Evolutionary conservation across 2,888 invertebrate species (phyloP), one percentile per base, ranked within the genome.

Genomic region (Phytoseiulus persimilis): DNA sequence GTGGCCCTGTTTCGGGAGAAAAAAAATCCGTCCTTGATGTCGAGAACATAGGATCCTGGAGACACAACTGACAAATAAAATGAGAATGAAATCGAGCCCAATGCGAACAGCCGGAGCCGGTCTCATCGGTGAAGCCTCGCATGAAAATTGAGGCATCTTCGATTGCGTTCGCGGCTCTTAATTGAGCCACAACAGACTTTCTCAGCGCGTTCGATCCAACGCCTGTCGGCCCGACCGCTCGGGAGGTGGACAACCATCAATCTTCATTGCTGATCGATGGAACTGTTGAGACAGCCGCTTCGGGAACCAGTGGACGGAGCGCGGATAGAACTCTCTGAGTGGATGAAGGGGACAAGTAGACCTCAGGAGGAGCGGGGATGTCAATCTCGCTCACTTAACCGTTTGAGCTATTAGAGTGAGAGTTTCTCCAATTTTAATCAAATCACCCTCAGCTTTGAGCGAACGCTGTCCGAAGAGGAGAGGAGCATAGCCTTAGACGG

Each of bases 241-340:
- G 65, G 23, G 39, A 39, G 39, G 14, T 65, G 23, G 65, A 65
- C 1, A 65, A 65, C 65, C 5, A 65, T 65, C 65, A 65, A 65
- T 65, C 65, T 65, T 65, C 65, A 65, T 65, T 65, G 65, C 65
- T 65, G 65, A 65, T 65, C 65, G 65, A 65, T 65, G 65, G 65
- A 65, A 28, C 65, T 11, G 65, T 65, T 65, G 65, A 65, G 65
- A 65, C 65, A 65, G 11, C 18, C 65, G 18, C 18, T 65, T 23
- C 65, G 65, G 18, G 65, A 65, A 28, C 28, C 28, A 1, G 65
- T 14, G 65, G 14, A 46, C 46, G 46, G 46, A 46, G 46, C 46
- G 46, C 14, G 14, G 46, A 46, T 6, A 46, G 6, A 65, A 28
- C 65, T 65, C 65, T 28, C 65, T 28, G 23, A 65, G 65, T 28